Percentiles rank a stretch among this genome's conserved stretches.
Evolutionary conservation across 2,797 vertebrate genomes (phyloP).

Genomic region (Malurus splendens): DNA sequence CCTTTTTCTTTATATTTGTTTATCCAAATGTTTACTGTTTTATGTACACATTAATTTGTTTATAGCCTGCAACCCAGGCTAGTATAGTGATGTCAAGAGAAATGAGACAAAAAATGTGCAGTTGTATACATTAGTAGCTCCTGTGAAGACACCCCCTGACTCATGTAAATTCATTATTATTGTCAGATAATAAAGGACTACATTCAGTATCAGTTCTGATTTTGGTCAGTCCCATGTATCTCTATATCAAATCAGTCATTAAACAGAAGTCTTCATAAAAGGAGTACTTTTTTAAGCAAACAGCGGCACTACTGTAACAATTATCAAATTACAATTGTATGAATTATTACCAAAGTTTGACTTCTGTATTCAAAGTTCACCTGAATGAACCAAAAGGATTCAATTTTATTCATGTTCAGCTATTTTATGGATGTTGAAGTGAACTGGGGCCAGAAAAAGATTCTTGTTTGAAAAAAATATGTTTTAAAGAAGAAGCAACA

Average conservation of each 20-base stretch:
- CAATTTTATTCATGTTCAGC: neutral
- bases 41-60: neutral
- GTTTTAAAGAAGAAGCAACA: neutral
- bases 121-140: neutral
- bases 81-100: neutral
- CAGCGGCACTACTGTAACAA: neutral
- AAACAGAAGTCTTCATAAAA: neutral
- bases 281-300: neutral
- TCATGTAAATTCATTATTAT: neutral
- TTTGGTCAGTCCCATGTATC: neutral
- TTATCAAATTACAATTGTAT: neutral
- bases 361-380: neutral
- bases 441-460: neutral
- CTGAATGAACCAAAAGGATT: neutral
- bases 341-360: neutral
- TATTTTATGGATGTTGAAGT: neutral
- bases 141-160: neutral
- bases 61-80: neutral
- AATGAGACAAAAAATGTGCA: neutral
- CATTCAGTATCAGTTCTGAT: neutral
- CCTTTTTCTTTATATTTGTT: neutral
- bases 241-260: neutral
- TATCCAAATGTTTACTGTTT: neutral
- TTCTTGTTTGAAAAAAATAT: neutral
- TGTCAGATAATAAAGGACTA: neutral